A percentile compares a stretch with the other conserved stretches of the same genome.
Evolutionary conservation across 2,888 invertebrate species (phyloP).

Genomic region (Xanthorhoe spadicearia): DNA sequence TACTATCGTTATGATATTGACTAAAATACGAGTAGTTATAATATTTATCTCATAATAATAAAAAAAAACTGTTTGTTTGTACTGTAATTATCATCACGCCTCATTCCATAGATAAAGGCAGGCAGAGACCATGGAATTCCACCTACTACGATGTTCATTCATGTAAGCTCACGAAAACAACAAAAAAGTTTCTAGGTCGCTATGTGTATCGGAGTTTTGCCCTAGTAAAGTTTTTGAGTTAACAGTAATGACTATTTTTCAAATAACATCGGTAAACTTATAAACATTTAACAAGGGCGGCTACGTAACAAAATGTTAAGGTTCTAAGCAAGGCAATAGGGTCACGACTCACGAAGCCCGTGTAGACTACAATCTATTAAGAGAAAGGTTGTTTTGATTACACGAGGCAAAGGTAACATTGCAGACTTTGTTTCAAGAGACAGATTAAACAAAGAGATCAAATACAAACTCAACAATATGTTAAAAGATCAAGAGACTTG

Average conservation of each 20-base stretch:
- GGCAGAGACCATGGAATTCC: no score
- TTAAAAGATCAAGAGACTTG: not conserved
- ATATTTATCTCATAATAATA: no score
- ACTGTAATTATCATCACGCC: no score
- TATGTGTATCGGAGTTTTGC: no score
- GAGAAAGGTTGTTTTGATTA: conserved; percentile 63
- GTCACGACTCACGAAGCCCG: conserved; percentile 21
- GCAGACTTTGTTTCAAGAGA: conserved; percentile 25
- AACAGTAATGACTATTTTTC: not conserved
- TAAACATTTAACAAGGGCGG: not conserved
- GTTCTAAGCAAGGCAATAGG: conserved; percentile 21
- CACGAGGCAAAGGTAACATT: conserved; percentile 50
- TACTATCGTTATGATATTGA: no score
- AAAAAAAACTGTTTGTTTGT: no score
- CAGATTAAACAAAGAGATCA: conserved; percentile 5
- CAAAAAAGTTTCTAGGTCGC: no score
- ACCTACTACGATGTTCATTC: no score
- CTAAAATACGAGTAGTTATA: no score
- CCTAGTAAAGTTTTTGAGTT: not conserved
- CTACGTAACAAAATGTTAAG: conserved; percentile 26
- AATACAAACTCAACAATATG: not conserved
- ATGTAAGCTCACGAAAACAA: not conserved
- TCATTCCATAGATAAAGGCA: no score
- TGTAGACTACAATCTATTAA: conserved; percentile 40
- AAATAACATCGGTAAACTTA: not conserved